Evolutionary conservation across 2,888 invertebrate species (phyloP).

Genomic region (Dryobotodes eremita): DNA sequence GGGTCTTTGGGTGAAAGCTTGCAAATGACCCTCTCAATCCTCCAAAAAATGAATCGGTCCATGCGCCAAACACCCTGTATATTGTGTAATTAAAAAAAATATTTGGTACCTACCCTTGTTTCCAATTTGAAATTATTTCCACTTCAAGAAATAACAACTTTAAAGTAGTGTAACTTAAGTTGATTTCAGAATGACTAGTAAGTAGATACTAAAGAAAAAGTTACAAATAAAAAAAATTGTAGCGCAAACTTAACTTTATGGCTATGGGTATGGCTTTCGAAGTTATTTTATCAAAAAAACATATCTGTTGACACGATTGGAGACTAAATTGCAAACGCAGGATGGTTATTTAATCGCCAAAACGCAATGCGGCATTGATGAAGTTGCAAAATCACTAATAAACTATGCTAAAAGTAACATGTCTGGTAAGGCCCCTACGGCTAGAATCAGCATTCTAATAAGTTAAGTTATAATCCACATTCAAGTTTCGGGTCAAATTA

Average conservation of each 20-base stretch:
- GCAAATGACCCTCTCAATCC: too few relatives aligned
- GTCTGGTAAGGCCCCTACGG: background rate
- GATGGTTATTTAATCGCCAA: background rate
- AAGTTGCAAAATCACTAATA: too few relatives aligned
- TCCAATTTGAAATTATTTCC: background rate
- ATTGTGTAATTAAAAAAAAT: too few relatives aligned
- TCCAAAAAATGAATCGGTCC: too few relatives aligned
- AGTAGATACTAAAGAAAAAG: background rate
- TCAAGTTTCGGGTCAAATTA: background rate
- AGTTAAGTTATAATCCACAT: background rate
- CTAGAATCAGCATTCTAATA: background rate
- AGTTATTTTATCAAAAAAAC: too few relatives aligned
- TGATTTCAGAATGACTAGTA: background rate
- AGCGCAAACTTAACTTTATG: background rate
- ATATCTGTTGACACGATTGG: too few relatives aligned
- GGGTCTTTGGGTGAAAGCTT: too few relatives aligned
- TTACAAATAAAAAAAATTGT: background rate
- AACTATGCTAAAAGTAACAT: background rate
- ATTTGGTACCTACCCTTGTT: too few relatives aligned
- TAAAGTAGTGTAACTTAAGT: background rate
- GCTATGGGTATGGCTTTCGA: too few relatives aligned
- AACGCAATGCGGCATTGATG: background rate
- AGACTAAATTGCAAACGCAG: too few relatives aligned
- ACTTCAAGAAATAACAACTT: background rate
- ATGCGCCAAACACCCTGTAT: too few relatives aligned